Conservation (phyloP, 37 sponge, comb jelly and placozoan genomes). For the Eunapius fragilis region DNA sequence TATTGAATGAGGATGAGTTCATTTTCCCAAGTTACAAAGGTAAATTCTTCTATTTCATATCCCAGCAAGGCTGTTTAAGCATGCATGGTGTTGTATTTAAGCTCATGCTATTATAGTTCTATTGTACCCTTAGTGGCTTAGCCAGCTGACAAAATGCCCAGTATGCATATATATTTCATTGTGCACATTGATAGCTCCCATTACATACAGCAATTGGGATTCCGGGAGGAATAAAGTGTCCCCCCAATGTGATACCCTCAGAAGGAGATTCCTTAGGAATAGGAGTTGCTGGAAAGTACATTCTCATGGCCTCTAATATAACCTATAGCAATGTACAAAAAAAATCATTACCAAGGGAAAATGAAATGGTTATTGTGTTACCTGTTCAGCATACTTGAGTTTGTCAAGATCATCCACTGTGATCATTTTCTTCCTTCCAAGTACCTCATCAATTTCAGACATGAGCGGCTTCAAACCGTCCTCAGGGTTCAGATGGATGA, state of each 20-base stretch:
- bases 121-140: too few relatives aligned
- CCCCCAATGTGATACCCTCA: not conserved
- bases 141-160: too few relatives aligned
- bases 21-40: too few relatives aligned
- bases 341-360: too few relatives aligned
- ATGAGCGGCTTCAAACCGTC: not conserved
- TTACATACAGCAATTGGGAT: not conserved
- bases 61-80: too few relatives aligned
- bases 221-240: slow-evolving; percentile 4
- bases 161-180: too few relatives aligned
- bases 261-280: not conserved
- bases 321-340: slow-evolving; percentile 4
- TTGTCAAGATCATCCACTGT: not conserved
- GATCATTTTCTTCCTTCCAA: not conserved
- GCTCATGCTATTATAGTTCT: too few relatives aligned
- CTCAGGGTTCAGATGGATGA: too few relatives aligned
- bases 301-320: slow-evolving; percentile 11
- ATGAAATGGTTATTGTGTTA: not conserved
- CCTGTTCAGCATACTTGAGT: slow-evolving; percentile 14
- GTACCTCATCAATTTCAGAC: not conserved
- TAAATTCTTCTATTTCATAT: too few relatives aligned
- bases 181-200: too few relatives aligned
- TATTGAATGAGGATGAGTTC: too few relatives aligned
- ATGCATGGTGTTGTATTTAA: not conserved
- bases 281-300: slow-evolving; percentile 13